Percentiles rank a stretch among this genome's conserved stretches.
Evolutionary conservation across 2,113 vertebrate genomes (phyloP).

Genomic region (Dipodomys merriami): DNA sequence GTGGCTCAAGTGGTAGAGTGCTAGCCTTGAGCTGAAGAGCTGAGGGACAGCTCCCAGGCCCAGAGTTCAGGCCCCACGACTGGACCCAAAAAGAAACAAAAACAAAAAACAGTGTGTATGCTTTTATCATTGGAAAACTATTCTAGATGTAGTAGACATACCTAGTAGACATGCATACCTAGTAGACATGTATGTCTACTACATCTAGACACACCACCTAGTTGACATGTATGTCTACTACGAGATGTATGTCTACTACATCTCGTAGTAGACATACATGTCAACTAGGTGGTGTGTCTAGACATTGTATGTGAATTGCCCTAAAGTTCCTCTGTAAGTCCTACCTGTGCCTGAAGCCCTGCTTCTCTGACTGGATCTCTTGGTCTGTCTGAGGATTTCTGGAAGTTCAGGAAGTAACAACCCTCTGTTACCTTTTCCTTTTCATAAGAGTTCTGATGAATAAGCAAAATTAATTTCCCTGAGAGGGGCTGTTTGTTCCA

Average conservation of each 20-base stretch:
- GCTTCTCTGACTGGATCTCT: background rate
- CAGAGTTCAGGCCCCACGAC: no score
- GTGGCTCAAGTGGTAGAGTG: no score
- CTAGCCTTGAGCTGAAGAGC: no score
- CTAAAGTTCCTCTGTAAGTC: background rate
- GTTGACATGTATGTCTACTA: no score
- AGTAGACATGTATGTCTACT: no score
- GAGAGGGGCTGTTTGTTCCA: slow-evolving; percentile 58
- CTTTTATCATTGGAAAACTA: background rate
- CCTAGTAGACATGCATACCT: no score
- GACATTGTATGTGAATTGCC: background rate
- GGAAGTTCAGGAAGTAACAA: slow-evolving; percentile 28
- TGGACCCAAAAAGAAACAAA: no score
- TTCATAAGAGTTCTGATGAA: background rate
- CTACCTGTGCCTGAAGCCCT: background rate
- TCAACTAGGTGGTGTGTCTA: background rate
- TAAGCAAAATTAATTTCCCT: slow-evolving; percentile 4
- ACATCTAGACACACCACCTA: no score
- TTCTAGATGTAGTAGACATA: no score
- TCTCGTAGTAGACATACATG: background rate
- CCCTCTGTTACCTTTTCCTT: background rate
- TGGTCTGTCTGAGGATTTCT: background rate
- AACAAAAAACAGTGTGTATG: background rate
- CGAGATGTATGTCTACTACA: no score
- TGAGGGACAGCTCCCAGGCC: no score